Base-by-base conservation (phyloP, 2,113 vertebrate species). In the Ceyx margarethae region DNA sequence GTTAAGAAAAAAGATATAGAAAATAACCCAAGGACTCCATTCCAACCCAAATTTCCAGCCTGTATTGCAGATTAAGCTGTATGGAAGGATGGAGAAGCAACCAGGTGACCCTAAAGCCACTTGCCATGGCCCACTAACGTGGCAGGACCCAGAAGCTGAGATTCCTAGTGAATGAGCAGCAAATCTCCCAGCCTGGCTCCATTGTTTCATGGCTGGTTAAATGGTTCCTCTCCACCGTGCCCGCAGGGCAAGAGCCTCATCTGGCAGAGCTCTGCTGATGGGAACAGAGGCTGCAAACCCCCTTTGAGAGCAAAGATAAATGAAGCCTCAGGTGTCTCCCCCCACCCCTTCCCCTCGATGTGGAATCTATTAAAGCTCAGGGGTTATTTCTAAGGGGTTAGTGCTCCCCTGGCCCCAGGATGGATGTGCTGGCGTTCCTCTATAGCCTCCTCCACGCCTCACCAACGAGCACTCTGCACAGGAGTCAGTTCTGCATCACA, bases 51-150 rank as follows among this genome's bases (percentile, higher is more conserved):
- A 54, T 46, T 73, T 43, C 46, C 46, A 37, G 13, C 35, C 35
- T 22, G 22, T 7, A 10, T 23, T 1, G 0, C 0, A 1, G 37
- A 11, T 57, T 17, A 51, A 6, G 2, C 1, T 62, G 23, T 42
- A 42, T 33, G 68, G 16, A 29, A 74, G 51, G 76, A 17, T 0
- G 16, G 20, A 61, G 54, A 28, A 37, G 40, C 0, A 3, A 10
- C 0, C 0, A 4, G 40, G 35, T 45, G 4, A 3, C 67, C 25
- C 66, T 29, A 14, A 37, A 64, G 37, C 22, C 9, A 0, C 7
- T 2, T 5, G 19, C n/a, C 3, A 1, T 0, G 1, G 4, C 29
- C 33, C 29, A 37, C 21, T 35, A 56, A 35, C 22, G 15, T 0
- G 0, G 21, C 11, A 33, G 69, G 9, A 50, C 61, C n/a, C 5